Evolutionary conservation across 2,113 vertebrate genomes (phyloP), one percentile per base, ranked within the genome.

Genomic region (Eira barbara): DNA sequence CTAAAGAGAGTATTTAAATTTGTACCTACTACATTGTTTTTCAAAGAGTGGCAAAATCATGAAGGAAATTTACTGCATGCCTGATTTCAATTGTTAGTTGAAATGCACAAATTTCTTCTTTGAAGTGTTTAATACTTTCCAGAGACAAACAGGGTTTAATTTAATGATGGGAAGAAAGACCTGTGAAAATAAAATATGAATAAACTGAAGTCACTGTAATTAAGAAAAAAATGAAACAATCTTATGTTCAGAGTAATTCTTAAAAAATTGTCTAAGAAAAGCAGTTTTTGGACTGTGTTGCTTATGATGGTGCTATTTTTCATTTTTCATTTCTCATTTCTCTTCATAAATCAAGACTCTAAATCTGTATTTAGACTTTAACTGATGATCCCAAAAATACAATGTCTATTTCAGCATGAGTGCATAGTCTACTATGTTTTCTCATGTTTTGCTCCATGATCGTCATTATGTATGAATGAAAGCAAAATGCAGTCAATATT

Each of bases 401-500:
- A 83, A 36, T 63, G 8, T 45, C 55, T 36, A 61, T 93, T 76
- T 91, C 76, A 94, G 45, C 7, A 1, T 42, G 61, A 55, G 3
- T 21, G 25, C 34, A 83, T 36, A 83, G 25, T 90, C 49, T 61
- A 29, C 1, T 83, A 9, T 69, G 34, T 49, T 76, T 94, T 76
- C 73, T 73, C 34, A 47, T 78, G 6, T 90, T 97, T 87, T 95
- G 2, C 87, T 91, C 36, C 11, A 0, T 80, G 59, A 69, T 76
- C 47, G 39, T 94, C 57, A 63, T 42, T 93, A 63, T 29, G 21
- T 87, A 39, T 76, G 55, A 96, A 78, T 83, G 94, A 91, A 96
- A 95, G 36, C n/a, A 97, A 98, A 86, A 82, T 80, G 29, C 2
- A 85, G 29, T 86, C 94, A 94, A 39, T 88, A 91, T 96, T 92